These are phyloP conservation scores for Drosophila willistoni DNA, from an alignment of 1,140 invertebrate genomes.

Conservation along the genomic window DNA sequence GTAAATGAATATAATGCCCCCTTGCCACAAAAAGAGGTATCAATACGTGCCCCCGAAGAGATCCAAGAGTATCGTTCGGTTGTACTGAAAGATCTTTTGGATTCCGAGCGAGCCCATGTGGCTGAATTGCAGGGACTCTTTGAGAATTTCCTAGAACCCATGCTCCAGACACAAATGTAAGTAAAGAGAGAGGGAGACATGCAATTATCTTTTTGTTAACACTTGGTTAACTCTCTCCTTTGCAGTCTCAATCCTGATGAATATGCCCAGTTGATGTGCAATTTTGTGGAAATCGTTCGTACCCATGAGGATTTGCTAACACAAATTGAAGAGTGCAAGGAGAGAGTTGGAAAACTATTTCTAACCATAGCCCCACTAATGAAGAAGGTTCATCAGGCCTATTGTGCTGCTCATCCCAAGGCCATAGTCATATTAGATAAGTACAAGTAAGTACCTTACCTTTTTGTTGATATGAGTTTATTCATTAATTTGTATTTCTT, in stretches of 20 bases:
- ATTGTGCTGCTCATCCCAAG: constrained; percentile 96
- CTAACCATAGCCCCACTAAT: constrained; percentile 93
- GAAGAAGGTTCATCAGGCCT: constrained; percentile 93
- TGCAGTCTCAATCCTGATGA: constrained; percentile 92
- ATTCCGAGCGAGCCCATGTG: constrained; percentile 95
- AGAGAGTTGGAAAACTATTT: constrained; percentile 96
- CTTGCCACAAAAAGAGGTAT: constrained; percentile 82
- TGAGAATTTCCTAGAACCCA: constrained; percentile 92
- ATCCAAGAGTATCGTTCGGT: constrained; percentile 90
- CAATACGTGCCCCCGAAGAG: constrained; percentile 87
- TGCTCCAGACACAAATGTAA: constrained; percentile 94
- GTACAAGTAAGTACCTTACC: constrained; percentile 88
- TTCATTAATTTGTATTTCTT: background rate
- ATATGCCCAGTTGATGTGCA: constrained; percentile 93
- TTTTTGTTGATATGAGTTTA: background rate
- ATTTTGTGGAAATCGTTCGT: constrained; percentile 93
- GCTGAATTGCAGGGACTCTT: constrained; percentile 93
- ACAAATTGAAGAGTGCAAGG: constrained; percentile 92
- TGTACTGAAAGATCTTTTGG: constrained; percentile 96
- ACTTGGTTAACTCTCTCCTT: background rate
- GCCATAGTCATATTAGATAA: constrained; percentile 96
- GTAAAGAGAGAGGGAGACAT: constrained; percentile 73
- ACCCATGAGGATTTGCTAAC: constrained; percentile 91
- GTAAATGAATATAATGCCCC: constrained; percentile 93
- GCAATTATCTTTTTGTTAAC: background rate